These are phyloP conservation scores for Eupleurogrammus muticus DNA, from an alignment of 2,797 vertebrate genomes.

Conservation along the genomic window DNA sequence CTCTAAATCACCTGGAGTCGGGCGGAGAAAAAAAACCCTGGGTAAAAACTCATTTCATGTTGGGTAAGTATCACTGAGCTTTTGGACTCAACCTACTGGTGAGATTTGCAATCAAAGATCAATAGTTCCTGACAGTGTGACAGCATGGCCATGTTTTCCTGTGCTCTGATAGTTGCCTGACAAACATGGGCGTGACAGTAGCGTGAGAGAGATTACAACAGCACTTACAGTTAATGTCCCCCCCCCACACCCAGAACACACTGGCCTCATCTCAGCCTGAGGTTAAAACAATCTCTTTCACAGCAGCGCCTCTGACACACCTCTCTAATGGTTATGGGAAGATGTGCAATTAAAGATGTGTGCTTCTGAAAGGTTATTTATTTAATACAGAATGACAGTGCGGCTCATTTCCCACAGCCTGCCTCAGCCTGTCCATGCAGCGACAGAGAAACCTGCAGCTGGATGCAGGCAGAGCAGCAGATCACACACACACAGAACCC, in stretches of 20 bases:
- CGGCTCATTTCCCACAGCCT: slow-evolving; percentile 26
- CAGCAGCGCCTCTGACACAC: slow-evolving; percentile 27
- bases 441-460: slow-evolving; percentile 57
- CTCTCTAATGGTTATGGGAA: slow-evolving; percentile 33
- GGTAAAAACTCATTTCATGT: background rate
- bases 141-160: background rate
- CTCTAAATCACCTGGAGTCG: slow-evolving; percentile 90
- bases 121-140: background rate
- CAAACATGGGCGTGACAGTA: slow-evolving; percentile 34
- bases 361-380: slow-evolving; percentile 6
- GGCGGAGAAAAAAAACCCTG: slow-evolving; percentile 1
- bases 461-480: slow-evolving; percentile 42
- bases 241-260: slow-evolving; percentile 61
- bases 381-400: slow-evolving; percentile 15
- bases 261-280: slow-evolving; percentile 27
- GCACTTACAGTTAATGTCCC: slow-evolving; percentile 26
- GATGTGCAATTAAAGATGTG: slow-evolving; percentile 1
- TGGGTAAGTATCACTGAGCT: background rate
- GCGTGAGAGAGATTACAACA: slow-evolving; percentile 39
- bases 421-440: slow-evolving; percentile 60
- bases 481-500: slow-evolving; percentile 21
- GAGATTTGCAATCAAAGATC: background rate
- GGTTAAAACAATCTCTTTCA: slow-evolving; percentile 4
- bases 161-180: slow-evolving; percentile 16
- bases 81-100: background rate